Percentiles rank a stretch among this genome's conserved stretches.
phyloP scores from a whole-genome alignment of 2,888 invertebrate species.

The Anodontia alba region DNA sequence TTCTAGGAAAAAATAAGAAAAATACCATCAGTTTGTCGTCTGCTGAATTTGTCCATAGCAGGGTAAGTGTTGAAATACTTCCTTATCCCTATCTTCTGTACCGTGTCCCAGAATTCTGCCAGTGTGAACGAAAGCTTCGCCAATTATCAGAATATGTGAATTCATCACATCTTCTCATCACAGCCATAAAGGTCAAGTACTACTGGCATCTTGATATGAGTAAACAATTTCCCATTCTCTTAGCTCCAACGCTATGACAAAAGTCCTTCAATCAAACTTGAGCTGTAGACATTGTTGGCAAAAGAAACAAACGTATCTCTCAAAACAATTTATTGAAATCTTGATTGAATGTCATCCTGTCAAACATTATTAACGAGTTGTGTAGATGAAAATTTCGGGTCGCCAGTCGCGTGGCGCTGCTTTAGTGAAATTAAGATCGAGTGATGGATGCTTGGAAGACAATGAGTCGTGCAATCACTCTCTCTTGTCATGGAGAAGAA shows the following conservation, averaged over 20 bases:
- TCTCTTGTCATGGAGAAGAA: slow-evolving; percentile 1
- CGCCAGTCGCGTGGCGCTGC: slow-evolving; percentile 17
- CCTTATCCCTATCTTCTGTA: too few species aligned
- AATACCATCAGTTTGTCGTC: too few species aligned
- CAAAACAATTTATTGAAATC: slow-evolving; percentile 62
- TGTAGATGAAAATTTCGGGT: slow-evolving; percentile 52
- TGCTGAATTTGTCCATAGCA: too few species aligned
- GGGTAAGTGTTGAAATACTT: too few species aligned
- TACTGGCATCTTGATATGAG: neutral
- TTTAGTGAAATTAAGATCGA: neutral
- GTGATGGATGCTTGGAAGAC: neutral
- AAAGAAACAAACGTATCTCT: slow-evolving; percentile 56
- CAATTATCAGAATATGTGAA: neutral
- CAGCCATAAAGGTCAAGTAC: neutral
- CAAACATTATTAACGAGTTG: slow-evolving; percentile 65
- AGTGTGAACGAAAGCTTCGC: neutral
- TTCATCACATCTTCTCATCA: neutral
- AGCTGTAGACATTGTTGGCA: slow-evolving; percentile 55
- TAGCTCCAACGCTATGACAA: slow-evolving; percentile 43
- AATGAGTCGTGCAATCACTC: slow-evolving; percentile 13
- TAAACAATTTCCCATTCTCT: slow-evolving; percentile 20
- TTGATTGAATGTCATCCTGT: slow-evolving; percentile 65
- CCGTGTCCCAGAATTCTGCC: too few species aligned
- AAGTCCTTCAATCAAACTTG: slow-evolving; percentile 61
- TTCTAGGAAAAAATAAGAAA: too few species aligned